These are phyloP conservation scores for Ypsolopha sequella DNA, from an alignment of 2,888 invertebrate species.

Conservation along the genomic window DNA sequence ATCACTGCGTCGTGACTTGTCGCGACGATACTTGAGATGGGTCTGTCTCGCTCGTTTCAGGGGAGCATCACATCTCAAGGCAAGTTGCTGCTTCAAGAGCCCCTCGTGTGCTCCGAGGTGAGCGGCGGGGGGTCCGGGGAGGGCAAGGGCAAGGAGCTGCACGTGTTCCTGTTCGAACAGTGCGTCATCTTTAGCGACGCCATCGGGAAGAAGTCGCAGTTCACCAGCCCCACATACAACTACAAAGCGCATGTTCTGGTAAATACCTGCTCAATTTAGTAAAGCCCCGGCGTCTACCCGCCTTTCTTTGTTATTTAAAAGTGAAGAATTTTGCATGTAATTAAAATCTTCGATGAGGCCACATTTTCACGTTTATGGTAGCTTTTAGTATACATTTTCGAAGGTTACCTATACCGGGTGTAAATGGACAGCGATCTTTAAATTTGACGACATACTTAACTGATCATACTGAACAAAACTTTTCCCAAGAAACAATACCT, in stretches of 20 bases:
- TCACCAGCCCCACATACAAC: constrained; percentile 92
- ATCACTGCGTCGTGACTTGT: too few relatives aligned
- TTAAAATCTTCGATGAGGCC: too few relatives aligned
- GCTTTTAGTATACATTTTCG: too few relatives aligned
- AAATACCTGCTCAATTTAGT: constrained; percentile 17
- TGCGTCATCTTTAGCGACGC: constrained; percentile 97
- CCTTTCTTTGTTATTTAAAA: neutral
- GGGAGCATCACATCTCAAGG: constrained; percentile 98
- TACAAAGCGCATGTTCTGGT: constrained; percentile 98
- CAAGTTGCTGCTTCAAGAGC: constrained; percentile 90
- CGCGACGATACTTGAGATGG: too few relatives aligned
- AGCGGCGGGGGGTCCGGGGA: constrained; percentile 49
- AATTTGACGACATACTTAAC: neutral
- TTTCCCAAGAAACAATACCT: too few relatives aligned
- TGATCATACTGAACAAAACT: too few relatives aligned
- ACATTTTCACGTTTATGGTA: too few relatives aligned
- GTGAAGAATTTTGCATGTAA: too few relatives aligned
- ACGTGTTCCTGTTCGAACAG: constrained; percentile 98
- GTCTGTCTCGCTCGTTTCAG: constrained; percentile 42
- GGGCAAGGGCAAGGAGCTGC: constrained; percentile 77
- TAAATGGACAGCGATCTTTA: too few relatives aligned
- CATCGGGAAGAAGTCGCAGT: constrained; percentile 92
- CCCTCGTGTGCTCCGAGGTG: constrained; percentile 78
- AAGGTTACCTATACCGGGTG: too few relatives aligned
- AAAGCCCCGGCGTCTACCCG: neutral